Evolutionary conservation across 1,140 invertebrate genomes (phyloP), one percentile per base, ranked within the genome.

Genomic region (Temnothorax longispinosus): DNA sequence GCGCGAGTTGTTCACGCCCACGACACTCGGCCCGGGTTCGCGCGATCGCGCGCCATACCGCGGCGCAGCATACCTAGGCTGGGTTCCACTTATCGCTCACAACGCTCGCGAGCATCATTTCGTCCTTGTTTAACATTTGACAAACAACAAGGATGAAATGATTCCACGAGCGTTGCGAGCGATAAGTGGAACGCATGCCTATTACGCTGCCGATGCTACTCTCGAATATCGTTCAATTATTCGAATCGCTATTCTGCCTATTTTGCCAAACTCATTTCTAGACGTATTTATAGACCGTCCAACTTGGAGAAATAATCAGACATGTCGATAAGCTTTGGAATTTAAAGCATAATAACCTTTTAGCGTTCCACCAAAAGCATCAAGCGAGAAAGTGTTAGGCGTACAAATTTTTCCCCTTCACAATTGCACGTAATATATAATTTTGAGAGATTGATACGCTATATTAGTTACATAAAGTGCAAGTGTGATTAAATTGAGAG

Each of bases 1-100:
- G 80, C 80, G 69, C 65, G 56, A 84, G 74, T 76, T 84, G 77
- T 87, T 67, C 84, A 88, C 88, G 90, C 89, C 90, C 90, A 87
- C 89, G 81, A 75, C 74, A 65, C 87, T 86, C 86, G 69, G 32
- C 52, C 67, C 62, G 21, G 15, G 13, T 18, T 80, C 41, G 71
- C 64, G 64, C 60, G 62, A 85, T 56, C 84, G 81, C 60, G 52
- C 10, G 38, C 6, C 64, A 3, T 60, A 32, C 35, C 15, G 47
- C 13, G 13, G 69, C 27, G 27, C 27, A 0, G 27, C 27, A 27
- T 27, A 27, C 15, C 47, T 21, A 21, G 21, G 0, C 21, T 21
- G 21, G 21, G 21, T 21, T 21, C 21, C 21, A 21, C 21, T 21
- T 21, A 21, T 21, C 21, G 21, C 21, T 21, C 21, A 21, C 21